Conservation (phyloP, 2,888 invertebrate species). For the Caenorhabditis zanzibari region DNA sequence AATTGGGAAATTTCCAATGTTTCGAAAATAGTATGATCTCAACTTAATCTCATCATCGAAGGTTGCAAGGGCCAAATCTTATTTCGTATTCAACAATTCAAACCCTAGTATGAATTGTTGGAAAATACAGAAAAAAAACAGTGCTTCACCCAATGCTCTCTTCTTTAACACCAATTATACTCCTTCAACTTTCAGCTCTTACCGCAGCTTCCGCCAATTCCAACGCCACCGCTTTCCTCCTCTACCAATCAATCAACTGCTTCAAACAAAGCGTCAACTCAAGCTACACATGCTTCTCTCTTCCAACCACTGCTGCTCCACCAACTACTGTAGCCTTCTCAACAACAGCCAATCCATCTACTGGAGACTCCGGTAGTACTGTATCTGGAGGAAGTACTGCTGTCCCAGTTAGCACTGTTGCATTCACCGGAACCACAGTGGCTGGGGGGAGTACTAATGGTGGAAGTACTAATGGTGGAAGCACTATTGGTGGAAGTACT, state of each 20-base stretch:
- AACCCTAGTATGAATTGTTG: too few species aligned
- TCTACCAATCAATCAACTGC: slow-evolving; percentile 46
- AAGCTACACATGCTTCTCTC: slow-evolving; percentile 46
- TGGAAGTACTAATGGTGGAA: too few species aligned
- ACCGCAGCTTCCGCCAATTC: slow-evolving; percentile 20
- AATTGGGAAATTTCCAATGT: too few species aligned
- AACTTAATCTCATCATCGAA: too few species aligned
- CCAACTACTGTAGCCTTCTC: slow-evolving; percentile 5
- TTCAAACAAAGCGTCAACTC: slow-evolving; percentile 21
- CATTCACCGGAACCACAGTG: background rate
- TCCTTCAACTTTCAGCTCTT: slow-evolving; percentile 16
- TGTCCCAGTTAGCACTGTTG: slow-evolving; percentile 19
- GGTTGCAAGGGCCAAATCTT: too few species aligned
- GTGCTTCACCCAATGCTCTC: too few species aligned
- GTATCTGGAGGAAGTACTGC: slow-evolving; percentile 27
- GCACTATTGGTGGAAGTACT: background rate
- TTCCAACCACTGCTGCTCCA: slow-evolving; percentile 46
- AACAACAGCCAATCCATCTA: slow-evolving; percentile 14
- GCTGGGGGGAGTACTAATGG: too few species aligned
- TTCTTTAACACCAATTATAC: too few species aligned
- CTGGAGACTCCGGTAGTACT: slow-evolving; percentile 24
- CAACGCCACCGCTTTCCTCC: slow-evolving; percentile 17
- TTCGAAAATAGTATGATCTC: too few species aligned
- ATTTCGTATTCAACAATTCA: too few species aligned
- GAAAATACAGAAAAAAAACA: too few species aligned